Percentiles rank a stretch among this genome's conserved stretches.
Evolutionary conservation across 2,113 vertebrate species (phyloP).

Genomic region (Halcyon senegalensis): DNA sequence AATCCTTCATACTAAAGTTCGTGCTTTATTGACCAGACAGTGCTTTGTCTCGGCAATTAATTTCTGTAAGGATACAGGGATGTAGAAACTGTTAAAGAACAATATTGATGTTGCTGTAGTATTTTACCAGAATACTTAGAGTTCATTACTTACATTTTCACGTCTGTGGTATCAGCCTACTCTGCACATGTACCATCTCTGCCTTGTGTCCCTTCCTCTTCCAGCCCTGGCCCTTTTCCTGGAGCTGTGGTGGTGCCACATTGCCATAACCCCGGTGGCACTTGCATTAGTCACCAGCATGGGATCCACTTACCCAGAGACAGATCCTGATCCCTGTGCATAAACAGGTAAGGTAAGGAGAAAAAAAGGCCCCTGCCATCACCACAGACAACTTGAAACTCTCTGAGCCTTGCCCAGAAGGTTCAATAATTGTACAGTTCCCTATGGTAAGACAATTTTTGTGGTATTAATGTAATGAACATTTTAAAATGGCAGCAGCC

Average conservation of each 20-base stretch:
- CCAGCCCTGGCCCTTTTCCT: neutral
- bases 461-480: neutral
- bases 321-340: neutral
- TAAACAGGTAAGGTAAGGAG: neutral
- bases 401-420: neutral
- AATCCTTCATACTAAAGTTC: neutral
- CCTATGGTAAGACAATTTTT: neutral
- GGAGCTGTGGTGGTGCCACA: neutral
- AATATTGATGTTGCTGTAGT: neutral
- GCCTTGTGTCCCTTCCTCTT: neutral
- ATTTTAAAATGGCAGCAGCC: neutral
- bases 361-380: neutral
- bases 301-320: neutral
- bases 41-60: neutral
- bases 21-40: neutral
- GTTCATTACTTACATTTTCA: neutral
- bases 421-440: neutral
- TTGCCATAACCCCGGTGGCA: neutral
- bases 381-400: neutral
- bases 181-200: neutral
- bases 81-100: neutral
- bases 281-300: neutral
- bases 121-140: neutral
- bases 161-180: neutral
- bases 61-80: neutral